Evolutionary conservation across 2,888 invertebrate species (phyloP).

Genomic region (Colletes collaris): DNA sequence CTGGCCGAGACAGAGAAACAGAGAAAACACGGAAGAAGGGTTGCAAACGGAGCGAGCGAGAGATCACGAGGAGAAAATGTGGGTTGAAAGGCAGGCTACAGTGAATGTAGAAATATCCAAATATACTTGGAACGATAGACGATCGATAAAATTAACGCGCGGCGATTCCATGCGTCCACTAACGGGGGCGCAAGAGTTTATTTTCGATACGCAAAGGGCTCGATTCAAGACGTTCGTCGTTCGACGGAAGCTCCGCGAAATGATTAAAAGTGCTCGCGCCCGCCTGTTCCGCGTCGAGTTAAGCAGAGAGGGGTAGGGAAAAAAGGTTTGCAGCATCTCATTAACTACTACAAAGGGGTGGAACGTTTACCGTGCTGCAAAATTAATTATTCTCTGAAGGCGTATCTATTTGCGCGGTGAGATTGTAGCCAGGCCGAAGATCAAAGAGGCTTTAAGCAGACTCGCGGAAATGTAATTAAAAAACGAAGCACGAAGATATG

Average conservation of each 20-base stretch:
- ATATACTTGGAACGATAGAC: too few relatives aligned
- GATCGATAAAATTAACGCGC: too few relatives aligned
- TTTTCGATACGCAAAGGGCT: not conserved
- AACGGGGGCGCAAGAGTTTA: too few relatives aligned
- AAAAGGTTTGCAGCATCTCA: slow-evolving; percentile 33
- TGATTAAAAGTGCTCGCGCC: not conserved
- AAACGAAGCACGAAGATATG: not conserved
- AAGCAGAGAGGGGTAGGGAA: not conserved
- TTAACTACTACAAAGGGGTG: slow-evolving; percentile 39
- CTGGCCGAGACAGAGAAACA: slow-evolving; percentile 45
- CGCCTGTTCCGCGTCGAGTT: not conserved
- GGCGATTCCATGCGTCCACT: too few relatives aligned
- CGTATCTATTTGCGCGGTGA: slow-evolving; percentile 38
- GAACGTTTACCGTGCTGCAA: slow-evolving; percentile 42
- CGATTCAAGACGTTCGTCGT: not conserved
- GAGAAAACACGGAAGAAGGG: slow-evolving; percentile 1
- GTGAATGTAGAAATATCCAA: too few relatives aligned
- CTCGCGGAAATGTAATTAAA: slow-evolving; percentile 32
- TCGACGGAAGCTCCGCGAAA: not conserved
- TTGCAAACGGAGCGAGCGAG: not conserved
- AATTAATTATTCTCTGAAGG: slow-evolving; percentile 52
- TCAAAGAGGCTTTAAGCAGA: slow-evolving; percentile 33
- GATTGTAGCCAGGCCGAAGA: slow-evolving; percentile 20
- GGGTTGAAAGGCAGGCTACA: too few relatives aligned
- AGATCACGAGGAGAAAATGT: too few relatives aligned